phyloP scores from a whole-genome alignment of 1,140 invertebrate genomes.

The Sarcophaga peregrina region DNA sequence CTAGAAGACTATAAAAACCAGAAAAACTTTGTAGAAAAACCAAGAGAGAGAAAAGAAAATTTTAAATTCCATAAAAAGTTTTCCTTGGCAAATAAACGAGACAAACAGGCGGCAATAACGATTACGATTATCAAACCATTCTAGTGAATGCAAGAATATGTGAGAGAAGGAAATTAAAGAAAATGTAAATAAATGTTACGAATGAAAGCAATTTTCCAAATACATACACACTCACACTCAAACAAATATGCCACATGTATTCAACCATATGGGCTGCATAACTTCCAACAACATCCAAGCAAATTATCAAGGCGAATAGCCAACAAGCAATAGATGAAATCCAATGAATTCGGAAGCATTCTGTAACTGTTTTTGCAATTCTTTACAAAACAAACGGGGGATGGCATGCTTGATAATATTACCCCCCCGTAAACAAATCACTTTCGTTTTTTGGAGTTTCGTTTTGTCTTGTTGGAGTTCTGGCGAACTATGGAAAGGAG shows the following conservation, averaged over 20 bases:
- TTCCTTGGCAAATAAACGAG: constrained; percentile 18
- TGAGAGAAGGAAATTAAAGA: background rate
- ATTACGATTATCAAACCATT: background rate
- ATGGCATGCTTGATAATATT: too few species aligned
- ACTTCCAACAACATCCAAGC: background rate
- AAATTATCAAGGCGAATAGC: background rate
- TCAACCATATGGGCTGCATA: background rate
- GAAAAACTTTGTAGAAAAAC: background rate
- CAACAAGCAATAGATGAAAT: background rate
- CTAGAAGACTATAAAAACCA: background rate
- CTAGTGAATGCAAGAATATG: background rate
- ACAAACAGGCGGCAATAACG: constrained; percentile 7
- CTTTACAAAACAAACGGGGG: too few species aligned
- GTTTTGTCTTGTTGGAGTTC: background rate
- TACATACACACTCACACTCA: background rate
- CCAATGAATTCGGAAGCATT: too few species aligned
- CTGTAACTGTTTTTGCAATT: too few species aligned
- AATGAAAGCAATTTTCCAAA: constrained; percentile 28
- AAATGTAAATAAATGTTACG: background rate
- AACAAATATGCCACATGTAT: background rate
- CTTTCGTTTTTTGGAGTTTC: background rate
- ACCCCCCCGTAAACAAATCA: too few species aligned
- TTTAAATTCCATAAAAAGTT: constrained; percentile 5
- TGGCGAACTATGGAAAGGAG: background rate
- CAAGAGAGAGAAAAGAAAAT: background rate